phyloP scores from a whole-genome alignment of 2,888 invertebrate species.

The Hyposoter didymator region DNA sequence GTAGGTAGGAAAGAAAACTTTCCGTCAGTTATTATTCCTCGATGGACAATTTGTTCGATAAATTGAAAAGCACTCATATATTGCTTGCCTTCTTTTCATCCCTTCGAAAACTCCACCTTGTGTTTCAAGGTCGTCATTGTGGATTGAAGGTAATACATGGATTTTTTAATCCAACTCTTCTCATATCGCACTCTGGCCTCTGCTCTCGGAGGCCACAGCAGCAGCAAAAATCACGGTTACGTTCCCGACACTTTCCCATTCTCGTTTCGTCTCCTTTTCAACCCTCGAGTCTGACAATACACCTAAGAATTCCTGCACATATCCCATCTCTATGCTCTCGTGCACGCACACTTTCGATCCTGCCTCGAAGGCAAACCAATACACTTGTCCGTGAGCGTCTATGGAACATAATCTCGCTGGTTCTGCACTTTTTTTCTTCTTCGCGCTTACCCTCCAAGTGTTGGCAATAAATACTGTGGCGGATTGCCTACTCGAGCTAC shows the following conservation, averaged over 20 bases:
- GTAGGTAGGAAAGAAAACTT: conserved; percentile 38
- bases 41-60: background rate
- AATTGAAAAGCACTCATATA: conserved; percentile 26
- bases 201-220: conserved; percentile 23
- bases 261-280: conserved; percentile 33
- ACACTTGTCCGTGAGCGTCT: conserved; percentile 21
- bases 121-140: background rate
- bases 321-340: conserved; percentile 14
- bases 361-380: conserved; percentile 35
- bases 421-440: conserved; percentile 76
- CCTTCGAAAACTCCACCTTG: background rate
- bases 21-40: conserved; percentile 22
- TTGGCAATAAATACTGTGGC: conserved; percentile 76
- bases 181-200: conserved; percentile 27
- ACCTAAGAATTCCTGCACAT: conserved; percentile 51
- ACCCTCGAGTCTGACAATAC: conserved; percentile 44
- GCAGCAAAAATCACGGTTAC: conserved; percentile 50
- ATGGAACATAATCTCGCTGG: conserved; percentile 74
- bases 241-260: conserved; percentile 12
- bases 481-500: conserved; percentile 66
- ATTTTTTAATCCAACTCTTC: background rate
- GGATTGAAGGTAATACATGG: background rate
- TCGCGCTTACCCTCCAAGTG: conserved; percentile 68
- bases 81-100: background rate
- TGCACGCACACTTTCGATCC: conserved; percentile 10